Percentiles rank a stretch among this genome's conserved stretches.
phyloP scores from a whole-genome alignment of 2,113 vertebrate species.

The Tachysurus fulvidraco region DNA sequence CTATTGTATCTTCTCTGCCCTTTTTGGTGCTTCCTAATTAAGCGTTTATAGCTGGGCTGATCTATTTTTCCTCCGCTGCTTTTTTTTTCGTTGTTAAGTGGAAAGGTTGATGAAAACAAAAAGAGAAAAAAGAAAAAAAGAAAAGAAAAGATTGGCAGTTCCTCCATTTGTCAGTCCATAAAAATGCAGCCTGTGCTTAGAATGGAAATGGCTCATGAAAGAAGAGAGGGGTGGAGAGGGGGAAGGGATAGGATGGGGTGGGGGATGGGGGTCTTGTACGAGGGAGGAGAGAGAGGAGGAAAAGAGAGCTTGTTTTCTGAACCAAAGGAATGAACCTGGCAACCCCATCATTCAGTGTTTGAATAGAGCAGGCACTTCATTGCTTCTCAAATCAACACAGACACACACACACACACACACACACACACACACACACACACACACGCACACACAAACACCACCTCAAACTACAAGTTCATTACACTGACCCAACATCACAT shows the following conservation, averaged over 20 bases:
- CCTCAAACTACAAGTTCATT: conserved; percentile 39
- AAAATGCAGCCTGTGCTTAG: conserved; percentile 56
- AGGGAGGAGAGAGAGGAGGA: conserved; percentile 23
- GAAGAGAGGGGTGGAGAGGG: conserved; percentile 34
- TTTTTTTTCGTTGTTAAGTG: conserved; percentile 17
- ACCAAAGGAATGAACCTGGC: conserved; percentile 64
- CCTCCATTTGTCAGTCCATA: conserved; percentile 48
- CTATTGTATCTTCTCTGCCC: conserved; percentile 35
- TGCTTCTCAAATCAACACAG: conserved; percentile 76
- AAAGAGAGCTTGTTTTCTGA: conserved; percentile 65
- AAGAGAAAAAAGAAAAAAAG: too few species aligned
- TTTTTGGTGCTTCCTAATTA: conserved; percentile 44
- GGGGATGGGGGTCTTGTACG: conserved; percentile 34
- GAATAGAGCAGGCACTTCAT: conserved; percentile 76
- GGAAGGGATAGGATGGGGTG: conserved; percentile 51
- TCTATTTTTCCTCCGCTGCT: conserved; percentile 7
- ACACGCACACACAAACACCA: background rate
- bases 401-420: conserved; percentile 14
- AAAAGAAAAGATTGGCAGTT: conserved; percentile 50
- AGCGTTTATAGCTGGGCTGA: conserved; percentile 30
- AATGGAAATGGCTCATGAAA: conserved; percentile 53
- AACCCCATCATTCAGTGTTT: conserved; percentile 79
- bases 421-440: conserved; percentile 24
- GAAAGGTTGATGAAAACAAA: conserved; percentile 48
- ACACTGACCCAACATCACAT: conserved; percentile 31